These are phyloP conservation scores for Penelope pileata DNA, from an alignment of 2,113 vertebrate genomes.

Conservation along the genomic window DNA sequence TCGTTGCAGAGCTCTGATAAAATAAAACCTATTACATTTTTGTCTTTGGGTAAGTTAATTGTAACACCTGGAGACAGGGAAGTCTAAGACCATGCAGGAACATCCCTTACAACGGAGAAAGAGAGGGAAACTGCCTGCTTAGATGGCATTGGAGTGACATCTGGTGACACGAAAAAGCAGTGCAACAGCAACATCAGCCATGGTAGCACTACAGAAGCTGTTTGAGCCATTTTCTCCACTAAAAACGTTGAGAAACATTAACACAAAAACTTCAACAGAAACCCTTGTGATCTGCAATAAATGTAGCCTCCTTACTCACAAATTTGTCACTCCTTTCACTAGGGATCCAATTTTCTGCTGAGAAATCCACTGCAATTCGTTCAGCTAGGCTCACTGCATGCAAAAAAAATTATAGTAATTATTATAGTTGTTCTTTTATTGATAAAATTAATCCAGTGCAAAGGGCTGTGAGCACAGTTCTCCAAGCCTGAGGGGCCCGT, in stretches of 20 bases:
- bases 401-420: neutral
- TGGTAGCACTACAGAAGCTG: neutral
- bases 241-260: neutral
- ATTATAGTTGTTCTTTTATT: neutral
- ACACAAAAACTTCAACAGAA: neutral
- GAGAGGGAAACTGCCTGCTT: fast-evolving
- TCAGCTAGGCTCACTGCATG: neutral
- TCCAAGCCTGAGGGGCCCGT: neutral
- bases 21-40: neutral
- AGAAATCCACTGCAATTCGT: neutral
- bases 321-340: neutral
- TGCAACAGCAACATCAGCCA: fast-evolving
- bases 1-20: neutral
- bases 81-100: neutral
- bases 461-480: neutral
- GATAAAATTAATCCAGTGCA: neutral
- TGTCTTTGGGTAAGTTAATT: neutral
- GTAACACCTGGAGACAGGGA: neutral
- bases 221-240: neutral
- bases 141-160: conserved; percentile 8
- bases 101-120: neutral
- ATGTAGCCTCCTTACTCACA: neutral
- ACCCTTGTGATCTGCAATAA: neutral
- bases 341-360: neutral
- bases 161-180: neutral